Evolutionary conservation across 2,888 invertebrate genomes (phyloP), one percentile per base, ranked within the genome.

Genomic region (Microctonus hyperodae): DNA sequence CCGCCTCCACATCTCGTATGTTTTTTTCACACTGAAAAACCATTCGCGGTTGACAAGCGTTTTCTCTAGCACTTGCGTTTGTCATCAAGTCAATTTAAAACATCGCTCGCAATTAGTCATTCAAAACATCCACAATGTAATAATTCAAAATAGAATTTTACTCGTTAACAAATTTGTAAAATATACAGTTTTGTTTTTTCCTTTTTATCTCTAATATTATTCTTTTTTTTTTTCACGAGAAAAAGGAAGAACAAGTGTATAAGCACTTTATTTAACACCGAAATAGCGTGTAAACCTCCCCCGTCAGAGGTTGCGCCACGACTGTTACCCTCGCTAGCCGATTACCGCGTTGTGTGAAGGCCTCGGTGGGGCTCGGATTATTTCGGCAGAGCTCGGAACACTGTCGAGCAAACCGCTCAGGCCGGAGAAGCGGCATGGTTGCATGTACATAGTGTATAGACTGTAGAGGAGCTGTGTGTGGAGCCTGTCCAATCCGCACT

Each of bases 301-400:
- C 72, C 74, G 69, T 68, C 71, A 74, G 76, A 81, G 78, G 81
- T 80, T 80, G 81, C 83, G 82, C 80, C 79, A 79, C 78, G 76
- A 83, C 83, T 83, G 79, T 77, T 75, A 77, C 77, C 74, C 76
- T 79, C 76, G 75, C 71, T 74, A 68, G 69, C 69, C 69, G 73
- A 75, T 79, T 78, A 79, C 77, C 79, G 80, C 80, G 79, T 78
- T 78, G 74, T 72, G 67, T 80, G 77, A 73, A 0, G 5, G 3
- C 22, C 48, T 79, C 81, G 79, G 73, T 20, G 0, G 9, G 1
- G 33, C 60, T 76, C 77, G 77, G 70, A 35, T 0, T 0, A 0
- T 9, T 63, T 78, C 80, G 80, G 72, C 57, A 50, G 13, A 22
- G 9, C 37, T 61, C 60, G 60, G 48, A 6, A n/a, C n/a, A 22